phyloP scores from a whole-genome alignment of 2,113 vertebrate genomes.

The Ailuropoda melanoleuca region DNA sequence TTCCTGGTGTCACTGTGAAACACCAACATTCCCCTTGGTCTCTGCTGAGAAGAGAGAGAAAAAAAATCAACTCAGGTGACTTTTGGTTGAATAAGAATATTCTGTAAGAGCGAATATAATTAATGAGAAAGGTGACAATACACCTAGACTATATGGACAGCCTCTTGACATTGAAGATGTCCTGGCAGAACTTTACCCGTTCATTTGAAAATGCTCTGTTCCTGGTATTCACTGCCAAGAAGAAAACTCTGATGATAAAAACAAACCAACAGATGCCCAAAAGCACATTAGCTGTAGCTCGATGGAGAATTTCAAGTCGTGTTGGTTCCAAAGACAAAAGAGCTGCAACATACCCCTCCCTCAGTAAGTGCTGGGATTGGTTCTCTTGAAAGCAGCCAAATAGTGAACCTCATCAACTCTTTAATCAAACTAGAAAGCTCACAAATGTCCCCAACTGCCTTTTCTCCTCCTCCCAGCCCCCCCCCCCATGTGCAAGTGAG shows the following conservation, averaged over 20 bases:
- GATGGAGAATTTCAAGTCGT: slow-evolving; percentile 28
- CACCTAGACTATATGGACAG: neutral
- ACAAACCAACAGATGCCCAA: slow-evolving; percentile 14
- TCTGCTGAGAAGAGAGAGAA: neutral
- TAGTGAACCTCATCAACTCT: neutral
- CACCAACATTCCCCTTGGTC: slow-evolving; percentile 18
- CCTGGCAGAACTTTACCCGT: slow-evolving; percentile 29
- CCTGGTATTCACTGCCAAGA: slow-evolving; percentile 36
- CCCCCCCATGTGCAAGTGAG: neutral
- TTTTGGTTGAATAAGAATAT: slow-evolving; percentile 55
- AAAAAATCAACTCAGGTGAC: neutral
- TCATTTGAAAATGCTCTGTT: slow-evolving; percentile 11
- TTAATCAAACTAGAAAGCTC: slow-evolving; percentile 53
- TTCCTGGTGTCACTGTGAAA: slow-evolving; percentile 1
- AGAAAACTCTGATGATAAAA: slow-evolving; percentile 50
- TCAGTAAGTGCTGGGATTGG: neutral
- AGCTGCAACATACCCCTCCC: neutral
- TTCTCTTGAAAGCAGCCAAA: slow-evolving; percentile 20
- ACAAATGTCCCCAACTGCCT: neutral
- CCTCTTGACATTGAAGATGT: neutral
- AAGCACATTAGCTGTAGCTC: neutral
- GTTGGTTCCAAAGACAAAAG: slow-evolving; percentile 23
- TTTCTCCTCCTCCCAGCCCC: neutral
- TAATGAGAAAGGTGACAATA: slow-evolving; percentile 46
- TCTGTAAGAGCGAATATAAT: slow-evolving; percentile 52